These are phyloP conservation scores for Entomyzon cyanotis DNA, from an alignment of 2,113 vertebrate genomes.

Conservation along the genomic window DNA sequence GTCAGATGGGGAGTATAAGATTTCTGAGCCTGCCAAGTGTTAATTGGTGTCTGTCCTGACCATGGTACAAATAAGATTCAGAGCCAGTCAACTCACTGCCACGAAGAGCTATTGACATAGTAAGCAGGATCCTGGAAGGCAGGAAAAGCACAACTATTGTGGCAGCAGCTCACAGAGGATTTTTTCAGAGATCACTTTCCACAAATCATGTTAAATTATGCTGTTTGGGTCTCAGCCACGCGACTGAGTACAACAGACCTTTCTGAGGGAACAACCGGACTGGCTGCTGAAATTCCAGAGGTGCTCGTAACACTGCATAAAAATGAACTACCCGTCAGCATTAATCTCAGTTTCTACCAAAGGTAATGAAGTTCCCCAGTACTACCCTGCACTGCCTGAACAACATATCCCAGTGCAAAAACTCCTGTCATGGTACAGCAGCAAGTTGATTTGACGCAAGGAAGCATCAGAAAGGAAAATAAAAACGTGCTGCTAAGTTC, in stretches of 20 bases:
- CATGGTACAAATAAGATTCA: constrained; percentile 66
- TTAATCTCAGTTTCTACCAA: background rate
- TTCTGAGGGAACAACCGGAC: background rate
- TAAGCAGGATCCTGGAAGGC: constrained; percentile 34
- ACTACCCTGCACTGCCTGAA: background rate
- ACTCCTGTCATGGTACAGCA: background rate
- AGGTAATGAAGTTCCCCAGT: background rate
- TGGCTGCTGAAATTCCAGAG: background rate
- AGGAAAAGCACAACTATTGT: constrained; percentile 43
- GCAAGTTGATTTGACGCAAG: background rate
- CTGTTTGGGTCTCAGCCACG: background rate
- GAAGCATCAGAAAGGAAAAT: constrained; percentile 4
- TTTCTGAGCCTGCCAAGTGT: constrained; percentile 75
- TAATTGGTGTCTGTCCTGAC: constrained; percentile 76
- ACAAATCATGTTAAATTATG: background rate
- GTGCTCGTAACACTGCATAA: background rate
- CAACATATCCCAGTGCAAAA: background rate
- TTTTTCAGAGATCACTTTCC: constrained; percentile 19
- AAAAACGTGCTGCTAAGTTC: background rate
- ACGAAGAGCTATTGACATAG: constrained; percentile 67
- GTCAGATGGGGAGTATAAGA: constrained; percentile 62
- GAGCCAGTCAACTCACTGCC: constrained; percentile 67
- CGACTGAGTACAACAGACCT: background rate
- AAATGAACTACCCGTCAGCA: background rate
- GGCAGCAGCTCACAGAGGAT: constrained; percentile 15